Evolutionary conservation across 2,113 vertebrate genomes (phyloP).

Genomic region (Barbus barbus): DNA sequence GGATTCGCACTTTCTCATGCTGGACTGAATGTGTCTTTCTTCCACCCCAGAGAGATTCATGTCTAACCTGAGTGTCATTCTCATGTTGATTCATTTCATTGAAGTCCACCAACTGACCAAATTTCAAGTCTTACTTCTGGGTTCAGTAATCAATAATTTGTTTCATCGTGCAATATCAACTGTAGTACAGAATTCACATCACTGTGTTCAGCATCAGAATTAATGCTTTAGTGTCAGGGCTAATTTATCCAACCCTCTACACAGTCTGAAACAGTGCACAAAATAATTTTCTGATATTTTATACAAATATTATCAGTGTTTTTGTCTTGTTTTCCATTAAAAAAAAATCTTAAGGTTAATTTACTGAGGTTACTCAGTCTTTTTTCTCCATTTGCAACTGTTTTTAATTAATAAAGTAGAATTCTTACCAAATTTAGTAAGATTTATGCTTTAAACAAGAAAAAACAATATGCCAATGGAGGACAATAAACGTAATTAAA

Average conservation of each 20-base stretch:
- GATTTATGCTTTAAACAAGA: not conserved
- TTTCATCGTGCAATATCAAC: conserved; percentile 65
- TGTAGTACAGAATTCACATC: conserved; percentile 22
- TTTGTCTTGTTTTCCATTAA: conserved; percentile 11
- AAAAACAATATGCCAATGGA: not conserved
- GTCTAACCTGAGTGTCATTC: not conserved
- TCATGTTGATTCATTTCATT: conserved; percentile 52
- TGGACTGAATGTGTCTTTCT: not conserved
- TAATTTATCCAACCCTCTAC: not conserved
- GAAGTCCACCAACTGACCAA: conserved; percentile 25
- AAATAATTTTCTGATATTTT: no score
- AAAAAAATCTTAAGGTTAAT: not conserved
- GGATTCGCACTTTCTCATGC: conserved; percentile 62
- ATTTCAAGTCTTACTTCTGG: conserved; percentile 53
- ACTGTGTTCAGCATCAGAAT: conserved; percentile 12
- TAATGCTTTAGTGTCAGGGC: not conserved
- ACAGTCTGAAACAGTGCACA: not conserved
- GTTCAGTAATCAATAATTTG: conserved; percentile 50
- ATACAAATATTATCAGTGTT: no score
- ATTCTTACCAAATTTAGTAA: not conserved
- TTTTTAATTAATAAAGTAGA: not conserved
- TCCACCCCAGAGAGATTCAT: not conserved
- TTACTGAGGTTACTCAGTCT: not conserved
- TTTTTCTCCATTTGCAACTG: not conserved
- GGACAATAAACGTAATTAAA: not conserved